Evolutionary conservation across 2,113 vertebrate species (phyloP), one percentile per base, ranked within the genome.

Genomic region (Neoarius graeffei): DNA sequence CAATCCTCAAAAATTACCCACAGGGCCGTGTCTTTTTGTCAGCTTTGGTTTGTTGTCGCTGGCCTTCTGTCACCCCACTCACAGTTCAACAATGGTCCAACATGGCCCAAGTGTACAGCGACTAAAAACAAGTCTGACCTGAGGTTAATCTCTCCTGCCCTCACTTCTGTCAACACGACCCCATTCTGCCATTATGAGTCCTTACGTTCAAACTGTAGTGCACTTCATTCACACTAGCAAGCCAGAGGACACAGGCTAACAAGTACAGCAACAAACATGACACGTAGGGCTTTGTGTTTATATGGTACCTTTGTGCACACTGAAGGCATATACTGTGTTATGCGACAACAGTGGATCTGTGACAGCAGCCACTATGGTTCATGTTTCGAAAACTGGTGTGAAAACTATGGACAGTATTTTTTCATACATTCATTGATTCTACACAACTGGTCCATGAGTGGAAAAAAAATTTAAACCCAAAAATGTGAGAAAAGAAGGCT

Each of bases 131-230:
- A 42, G 64, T 60, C 59, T 87, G 83, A 67, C 86, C 76, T 13
- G 23, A 88, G 95, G 94, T 95, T 95, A 95, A 95, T 95, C 93
- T 94, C 90, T 92, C 94, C 92, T 91, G 90, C 91, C 73, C 77
- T 73, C 84, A 89, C 48, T 42, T 90, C 92, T 91, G 92, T 90
- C 85, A 90, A 92, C 91, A 89, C 90, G 88, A 85, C 93, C 88
- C 85, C 71, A 85, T 80, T 77, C 60, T 77, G 82, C 77, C 81
- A 64, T 57, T 35, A 62, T 60, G n/a, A 81, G 56, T 13, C 69
- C 13, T 54, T 54, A 14, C 4, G 17, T 52, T 84, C 66, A 56
- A 52, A 82, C 56, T 15, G 42, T 57, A 42, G 64, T 82, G 73
- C 57, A 81, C 85, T 67, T 73, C 80, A 86, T 15, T 57, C 82